Evolutionary conservation across 2,797 vertebrate genomes (phyloP).

Genomic region (Anolis apletophallus): DNA sequence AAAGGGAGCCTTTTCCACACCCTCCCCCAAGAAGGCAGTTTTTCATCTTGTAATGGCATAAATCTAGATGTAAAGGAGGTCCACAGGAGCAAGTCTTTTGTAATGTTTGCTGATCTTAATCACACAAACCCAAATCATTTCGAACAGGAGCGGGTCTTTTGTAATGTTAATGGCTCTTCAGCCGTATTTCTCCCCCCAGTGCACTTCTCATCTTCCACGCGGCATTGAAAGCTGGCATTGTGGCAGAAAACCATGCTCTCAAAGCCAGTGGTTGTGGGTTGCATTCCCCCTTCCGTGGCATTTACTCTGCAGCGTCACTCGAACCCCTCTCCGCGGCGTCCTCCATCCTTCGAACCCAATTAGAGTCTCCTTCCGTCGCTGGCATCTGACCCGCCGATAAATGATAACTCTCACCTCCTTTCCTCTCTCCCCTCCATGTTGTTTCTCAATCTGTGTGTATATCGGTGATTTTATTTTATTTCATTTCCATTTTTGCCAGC

Average conservation of each 20-base stretch:
- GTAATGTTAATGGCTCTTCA: not conserved
- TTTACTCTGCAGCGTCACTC: not conserved
- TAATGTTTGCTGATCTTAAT: not conserved
- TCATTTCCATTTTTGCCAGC: constrained; percentile 33
- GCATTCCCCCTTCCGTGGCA: too few relatives aligned
- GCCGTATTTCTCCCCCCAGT: too few relatives aligned
- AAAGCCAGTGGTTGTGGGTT: too few relatives aligned
- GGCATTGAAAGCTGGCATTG: not conserved
- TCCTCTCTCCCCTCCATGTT: not conserved
- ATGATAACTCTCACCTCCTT: constrained; percentile 30
- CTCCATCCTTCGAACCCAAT: constrained; percentile 10
- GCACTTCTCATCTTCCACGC: too few relatives aligned
- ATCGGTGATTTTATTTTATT: not conserved
- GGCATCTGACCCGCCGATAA: constrained; percentile 34
- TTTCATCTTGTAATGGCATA: too few relatives aligned
- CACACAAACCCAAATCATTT: not conserved
- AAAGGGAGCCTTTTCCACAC: too few relatives aligned
- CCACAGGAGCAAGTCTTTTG: not conserved
- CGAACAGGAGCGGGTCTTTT: not conserved
- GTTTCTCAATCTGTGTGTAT: not conserved
- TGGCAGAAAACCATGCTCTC: too few relatives aligned
- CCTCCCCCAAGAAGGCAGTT: too few relatives aligned
- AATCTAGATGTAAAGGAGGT: too few relatives aligned
- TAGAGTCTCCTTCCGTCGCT: constrained; percentile 10
- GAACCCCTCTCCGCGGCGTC: not conserved